phyloP scores from a whole-genome alignment of 2,797 vertebrate species.

The Halcyon leucocephala region DNA sequence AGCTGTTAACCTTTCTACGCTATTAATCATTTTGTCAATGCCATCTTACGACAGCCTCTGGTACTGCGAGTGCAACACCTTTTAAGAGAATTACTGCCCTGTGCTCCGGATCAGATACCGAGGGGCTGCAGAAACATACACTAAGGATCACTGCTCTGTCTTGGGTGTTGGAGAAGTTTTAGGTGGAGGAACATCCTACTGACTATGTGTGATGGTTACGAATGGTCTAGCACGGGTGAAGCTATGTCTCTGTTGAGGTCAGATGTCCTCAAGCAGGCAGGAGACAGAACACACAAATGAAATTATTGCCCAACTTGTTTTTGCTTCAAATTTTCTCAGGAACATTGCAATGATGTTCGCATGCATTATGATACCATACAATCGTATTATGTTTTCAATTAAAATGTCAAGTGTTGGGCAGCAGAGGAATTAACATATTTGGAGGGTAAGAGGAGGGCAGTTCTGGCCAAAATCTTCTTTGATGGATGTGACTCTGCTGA shows the following conservation, averaged over 20 bases:
- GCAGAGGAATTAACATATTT: background rate
- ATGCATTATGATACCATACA: background rate
- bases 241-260: background rate
- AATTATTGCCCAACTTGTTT: background rate
- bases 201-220: background rate
- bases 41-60: slow-evolving; percentile 31
- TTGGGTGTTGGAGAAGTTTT: background rate
- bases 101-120: background rate
- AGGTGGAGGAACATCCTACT: background rate
- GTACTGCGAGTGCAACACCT: background rate
- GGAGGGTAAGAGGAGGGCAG: background rate
- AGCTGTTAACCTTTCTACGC: background rate
- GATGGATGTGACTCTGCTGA: background rate
- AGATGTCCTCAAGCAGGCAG: background rate
- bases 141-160: background rate
- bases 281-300: background rate
- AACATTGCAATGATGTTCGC: background rate
- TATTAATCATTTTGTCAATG: background rate
- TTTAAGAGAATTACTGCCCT: background rate
- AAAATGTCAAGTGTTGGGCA: background rate
- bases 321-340: background rate
- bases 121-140: background rate
- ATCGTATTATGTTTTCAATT: background rate
- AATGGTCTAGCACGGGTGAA: background rate
- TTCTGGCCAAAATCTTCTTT: background rate